Conservation (phyloP, 2,888 invertebrate species). For the Saturnia japonica region DNA sequence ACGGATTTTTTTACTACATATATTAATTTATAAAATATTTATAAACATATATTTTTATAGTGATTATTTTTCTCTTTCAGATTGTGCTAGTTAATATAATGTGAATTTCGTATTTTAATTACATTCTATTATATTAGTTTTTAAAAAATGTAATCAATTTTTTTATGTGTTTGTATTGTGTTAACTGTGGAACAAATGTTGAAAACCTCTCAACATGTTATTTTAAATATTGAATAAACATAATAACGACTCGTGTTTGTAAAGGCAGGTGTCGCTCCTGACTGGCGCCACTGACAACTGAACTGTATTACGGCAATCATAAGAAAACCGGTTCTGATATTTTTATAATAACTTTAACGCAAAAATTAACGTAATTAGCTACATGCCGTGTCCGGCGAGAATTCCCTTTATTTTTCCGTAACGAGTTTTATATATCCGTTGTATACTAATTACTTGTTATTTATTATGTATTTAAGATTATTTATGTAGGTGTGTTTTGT, state of each 20-base stretch:
- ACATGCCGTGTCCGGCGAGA: background rate
- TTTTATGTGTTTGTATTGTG: no score
- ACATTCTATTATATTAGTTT: no score
- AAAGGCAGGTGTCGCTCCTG: background rate
- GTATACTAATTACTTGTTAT: background rate
- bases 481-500: background rate
- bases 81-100: no score
- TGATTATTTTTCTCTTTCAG: no score
- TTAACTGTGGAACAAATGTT: background rate
- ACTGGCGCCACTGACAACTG: background rate
- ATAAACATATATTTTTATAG: no score
- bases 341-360: constrained; percentile 2
- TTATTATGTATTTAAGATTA: background rate
- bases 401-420: constrained; percentile 11
- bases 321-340: constrained; percentile 1
- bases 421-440: constrained; percentile 6
- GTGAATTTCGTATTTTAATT: no score
- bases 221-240: background rate
- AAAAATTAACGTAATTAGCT: constrained; percentile 3
- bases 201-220: background rate
- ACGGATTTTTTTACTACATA: no score
- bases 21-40: no score
- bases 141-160: no score
- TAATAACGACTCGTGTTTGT: background rate
- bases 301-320: background rate